Base-by-base conservation (phyloP, 92 coral and sea anemone species). In the Blastomussa wellsi region DNA sequence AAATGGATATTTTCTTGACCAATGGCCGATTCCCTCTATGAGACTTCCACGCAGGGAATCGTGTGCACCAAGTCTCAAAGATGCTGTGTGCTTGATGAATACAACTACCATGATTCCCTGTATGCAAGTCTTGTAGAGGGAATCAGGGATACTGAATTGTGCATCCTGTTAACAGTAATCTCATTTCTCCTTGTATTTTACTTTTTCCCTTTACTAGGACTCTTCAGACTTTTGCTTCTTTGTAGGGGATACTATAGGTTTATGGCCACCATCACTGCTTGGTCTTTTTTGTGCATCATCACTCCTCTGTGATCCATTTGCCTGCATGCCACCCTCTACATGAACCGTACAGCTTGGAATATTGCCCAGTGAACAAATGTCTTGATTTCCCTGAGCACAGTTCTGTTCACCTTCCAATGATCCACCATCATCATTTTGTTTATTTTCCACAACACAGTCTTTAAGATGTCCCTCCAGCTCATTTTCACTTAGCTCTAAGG, bases 231-330 rank as follows among this genome's bases (percentile, higher is more conserved):
- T 80, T 31, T 80, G 76, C 44, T 31, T 67, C 76, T 80, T 44
- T 32, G 49, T 32, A 6, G 76, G 59, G 19, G 62, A 67, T 65
- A 20, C 6, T 48, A 44, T 67, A 32, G 64, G 44, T 67, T 80
- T 80, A 24, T 4, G 76, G 9, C 35, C 33, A 10, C 39, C 42
- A 37, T 66, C 14, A 48, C 7, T 59, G 15, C 59, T 79, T 4
- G 82, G 36, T 79, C 37, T 79, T 33, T 49, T 79, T 9, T 64
- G 71, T 38, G 75, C 41, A 39, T 55, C 66, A 29, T n/a, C 32
- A 59, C 11, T 7, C 13, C 10, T 26, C 66, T 53, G 60, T 53
- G n/a, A n/a, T n/a, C 19, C 19, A 53, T n/a, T 53, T 11, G 7
- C 60, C n/a, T 9, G 2, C 6, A 12, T n/a, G n/a, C 31, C 31